Evolutionary conservation across 2,888 invertebrate genomes (phyloP), one percentile per base, ranked within the genome.

Genomic region (Apantesis nais): DNA sequence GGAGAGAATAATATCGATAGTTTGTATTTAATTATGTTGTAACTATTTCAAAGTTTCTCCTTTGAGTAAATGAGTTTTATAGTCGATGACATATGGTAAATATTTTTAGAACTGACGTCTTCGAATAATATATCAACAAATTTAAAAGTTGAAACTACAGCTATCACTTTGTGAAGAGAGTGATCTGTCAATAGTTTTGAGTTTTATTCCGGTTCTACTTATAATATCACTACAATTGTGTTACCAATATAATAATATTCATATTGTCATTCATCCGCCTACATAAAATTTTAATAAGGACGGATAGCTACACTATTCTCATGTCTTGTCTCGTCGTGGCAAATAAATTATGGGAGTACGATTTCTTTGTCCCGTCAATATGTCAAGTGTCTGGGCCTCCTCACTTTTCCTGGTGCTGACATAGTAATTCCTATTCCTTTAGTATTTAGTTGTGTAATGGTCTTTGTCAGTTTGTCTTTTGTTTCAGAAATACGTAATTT

Each of bases 311-410:
- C 74, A 83, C 81, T 88, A 90, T 86, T 87, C 89, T 85, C 77
- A 85, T 81, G 86, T 64, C 74, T 62, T 25, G 73, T 63, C 73
- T 73, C 77, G 87, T 85, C 85, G 85, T 86, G 89, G 86, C 86
- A 92, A 86, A 93, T 93, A 91, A 92, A 93, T 93, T 86, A 88
- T 89, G 78, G 81, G 80, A 86, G 87, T 81, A 85, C 80, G 87
- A 87, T 90, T 90, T 90, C 93, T 94, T 93, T 94, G 94, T 94
- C 88, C 93, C 89, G 93, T 93, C 94, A 94, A 94, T 94, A 92
- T 92, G 93, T 92, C 93, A 92, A 86, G 85, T 82, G 80, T 85
- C n/a, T n/a, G 86, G 85, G 83, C 78, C 85, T 85, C 82, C 87
- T 86, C 83, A 85, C 82, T 85, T 87, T 88, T 87, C 85, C 78